Conservation (phyloP, 2,797 vertebrate species). For the Notoglanidium macrostoma region DNA sequence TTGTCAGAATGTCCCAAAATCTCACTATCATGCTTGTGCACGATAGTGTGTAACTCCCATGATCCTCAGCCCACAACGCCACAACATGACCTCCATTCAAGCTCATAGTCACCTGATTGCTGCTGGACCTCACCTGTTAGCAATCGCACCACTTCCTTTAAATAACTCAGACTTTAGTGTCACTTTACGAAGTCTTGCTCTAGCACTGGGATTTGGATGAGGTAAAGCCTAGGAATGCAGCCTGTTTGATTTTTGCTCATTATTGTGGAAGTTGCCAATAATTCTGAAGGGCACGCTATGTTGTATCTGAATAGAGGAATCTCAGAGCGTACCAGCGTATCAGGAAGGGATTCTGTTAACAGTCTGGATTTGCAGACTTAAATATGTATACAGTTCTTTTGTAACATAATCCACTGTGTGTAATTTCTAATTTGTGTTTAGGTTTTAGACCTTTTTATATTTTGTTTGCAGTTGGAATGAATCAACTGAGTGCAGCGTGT, state of each 20-base stretch:
- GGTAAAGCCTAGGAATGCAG: neutral
- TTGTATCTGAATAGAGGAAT: neutral
- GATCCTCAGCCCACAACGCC: neutral
- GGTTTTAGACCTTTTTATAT: neutral
- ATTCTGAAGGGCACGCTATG: neutral
- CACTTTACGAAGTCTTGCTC: neutral
- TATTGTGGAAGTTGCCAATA: neutral
- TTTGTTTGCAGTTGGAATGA: conserved; percentile 18
- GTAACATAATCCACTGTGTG: neutral
- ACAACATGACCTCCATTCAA: neutral
- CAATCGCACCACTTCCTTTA: neutral
- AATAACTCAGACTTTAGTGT: neutral
- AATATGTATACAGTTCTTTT: neutral
- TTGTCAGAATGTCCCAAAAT: neutral
- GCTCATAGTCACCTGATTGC: neutral
- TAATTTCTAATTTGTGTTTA: neutral
- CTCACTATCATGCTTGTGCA: neutral
- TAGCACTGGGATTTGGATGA: neutral
- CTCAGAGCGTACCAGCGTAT: neutral
- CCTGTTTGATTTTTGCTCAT: neutral
- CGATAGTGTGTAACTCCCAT: neutral
- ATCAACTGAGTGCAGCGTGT: neutral
- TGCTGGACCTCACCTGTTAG: neutral
- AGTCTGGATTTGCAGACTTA: neutral
- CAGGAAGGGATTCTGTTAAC: neutral